These are phyloP conservation scores for Parazoanthus swiftii DNA, from an alignment of 92 coral and sea anemone genomes.

Conservation along the genomic window DNA sequence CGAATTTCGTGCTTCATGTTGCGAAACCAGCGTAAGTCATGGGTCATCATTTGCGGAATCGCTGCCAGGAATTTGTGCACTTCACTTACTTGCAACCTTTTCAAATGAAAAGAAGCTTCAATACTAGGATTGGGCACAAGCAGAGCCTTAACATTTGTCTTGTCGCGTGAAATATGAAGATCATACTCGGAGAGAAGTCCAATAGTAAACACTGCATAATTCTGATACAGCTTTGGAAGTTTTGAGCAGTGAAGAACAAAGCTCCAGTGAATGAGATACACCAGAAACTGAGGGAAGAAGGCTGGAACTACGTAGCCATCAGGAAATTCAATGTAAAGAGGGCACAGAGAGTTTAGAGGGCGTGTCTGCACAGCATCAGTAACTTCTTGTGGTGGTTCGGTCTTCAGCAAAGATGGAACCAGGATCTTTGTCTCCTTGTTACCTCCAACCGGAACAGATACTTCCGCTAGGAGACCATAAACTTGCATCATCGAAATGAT, in stretches of 20 bases:
- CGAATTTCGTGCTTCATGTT: too few species aligned
- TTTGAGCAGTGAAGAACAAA: not conserved
- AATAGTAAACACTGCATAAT: not conserved
- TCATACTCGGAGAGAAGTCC: not conserved
- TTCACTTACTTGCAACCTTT: too few species aligned
- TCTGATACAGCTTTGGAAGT: not conserved
- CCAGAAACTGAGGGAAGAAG: not conserved
- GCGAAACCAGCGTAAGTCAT: too few species aligned
- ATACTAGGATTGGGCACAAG: not conserved
- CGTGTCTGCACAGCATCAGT: not conserved
- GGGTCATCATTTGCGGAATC: too few species aligned
- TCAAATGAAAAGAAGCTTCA: too few species aligned
- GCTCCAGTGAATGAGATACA: not conserved
- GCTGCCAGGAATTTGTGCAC: too few species aligned
- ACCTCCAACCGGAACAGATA: not conserved
- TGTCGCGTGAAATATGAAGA: not conserved
- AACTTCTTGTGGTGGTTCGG: not conserved
- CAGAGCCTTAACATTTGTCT: not conserved
- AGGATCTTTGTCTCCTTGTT: not conserved
- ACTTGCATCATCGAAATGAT: not conserved
- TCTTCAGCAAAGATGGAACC: slow-evolving; percentile 1
- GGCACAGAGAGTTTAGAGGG: not conserved
- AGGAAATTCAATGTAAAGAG: not conserved
- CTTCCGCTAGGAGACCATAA: not conserved
- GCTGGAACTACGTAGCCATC: not conserved